Conservation (phyloP, 2,888 invertebrate genomes). For the Rhogogaster chlorosoma region DNA sequence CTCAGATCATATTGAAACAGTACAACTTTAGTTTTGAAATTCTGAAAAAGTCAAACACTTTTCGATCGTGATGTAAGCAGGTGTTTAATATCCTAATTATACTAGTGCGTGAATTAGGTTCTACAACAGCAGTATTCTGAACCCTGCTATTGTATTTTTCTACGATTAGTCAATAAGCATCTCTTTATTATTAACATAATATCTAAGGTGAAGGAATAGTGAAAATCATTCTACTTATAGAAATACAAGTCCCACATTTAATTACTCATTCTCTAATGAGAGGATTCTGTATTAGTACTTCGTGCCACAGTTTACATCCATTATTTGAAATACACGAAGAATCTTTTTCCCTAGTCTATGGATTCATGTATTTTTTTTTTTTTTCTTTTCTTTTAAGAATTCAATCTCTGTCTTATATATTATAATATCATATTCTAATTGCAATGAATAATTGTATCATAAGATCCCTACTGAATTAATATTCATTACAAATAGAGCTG, state of each 20-base stretch:
- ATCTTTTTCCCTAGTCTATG: neutral
- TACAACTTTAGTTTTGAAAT: neutral
- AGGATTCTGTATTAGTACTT: neutral
- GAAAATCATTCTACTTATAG: neutral
- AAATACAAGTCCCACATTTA: neutral
- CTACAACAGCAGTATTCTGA: neutral
- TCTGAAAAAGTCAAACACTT: neutral
- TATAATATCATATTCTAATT: neutral
- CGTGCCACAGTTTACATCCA: neutral
- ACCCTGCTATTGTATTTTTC: neutral
- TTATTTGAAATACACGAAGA: neutral
- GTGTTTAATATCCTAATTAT: neutral
- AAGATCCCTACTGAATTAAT: neutral
- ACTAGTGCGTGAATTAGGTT: neutral
- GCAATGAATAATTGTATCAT: neutral
- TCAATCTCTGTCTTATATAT: neutral
- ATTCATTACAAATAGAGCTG: constrained; percentile 14
- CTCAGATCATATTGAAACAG: neutral
- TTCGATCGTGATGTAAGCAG: too few species aligned
- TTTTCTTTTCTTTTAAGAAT: neutral
- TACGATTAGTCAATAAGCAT: neutral
- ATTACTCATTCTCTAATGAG: neutral
- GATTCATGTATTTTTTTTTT: neutral
- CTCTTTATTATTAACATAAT: neutral
- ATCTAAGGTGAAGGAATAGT: neutral